phyloP scores from a whole-genome alignment of 2,113 vertebrate species.

The Ondatra zibethicus region DNA sequence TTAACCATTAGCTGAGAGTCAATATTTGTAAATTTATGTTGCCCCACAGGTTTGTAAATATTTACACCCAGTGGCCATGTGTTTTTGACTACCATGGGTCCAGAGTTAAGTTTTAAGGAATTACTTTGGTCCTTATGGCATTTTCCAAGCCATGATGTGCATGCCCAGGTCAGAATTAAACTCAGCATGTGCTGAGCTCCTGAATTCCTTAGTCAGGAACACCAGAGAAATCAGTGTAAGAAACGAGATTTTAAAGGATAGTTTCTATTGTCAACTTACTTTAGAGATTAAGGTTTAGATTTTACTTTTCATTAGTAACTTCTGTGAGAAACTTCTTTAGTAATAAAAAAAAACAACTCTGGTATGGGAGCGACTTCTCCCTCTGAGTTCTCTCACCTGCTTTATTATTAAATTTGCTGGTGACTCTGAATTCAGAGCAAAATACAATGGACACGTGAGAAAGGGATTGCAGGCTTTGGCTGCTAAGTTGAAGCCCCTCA shows the following conservation, averaged over 20 bases:
- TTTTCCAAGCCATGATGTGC: neutral
- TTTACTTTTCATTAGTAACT: constrained; percentile 16
- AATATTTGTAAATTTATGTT: constrained; percentile 42
- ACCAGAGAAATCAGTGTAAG: neutral
- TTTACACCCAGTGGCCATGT: neutral
- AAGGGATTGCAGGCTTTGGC: neutral
- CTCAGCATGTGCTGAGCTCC: neutral
- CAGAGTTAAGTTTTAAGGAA: neutral
- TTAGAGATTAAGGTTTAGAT: neutral
- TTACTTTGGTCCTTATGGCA: neutral
- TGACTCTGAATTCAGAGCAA: constrained; percentile 51
- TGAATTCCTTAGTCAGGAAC: constrained; percentile 25
- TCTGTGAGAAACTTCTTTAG: constrained; percentile 47
- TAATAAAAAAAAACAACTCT: constrained; percentile 26
- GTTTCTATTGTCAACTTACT: neutral
- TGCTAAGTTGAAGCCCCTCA: constrained; percentile 62
- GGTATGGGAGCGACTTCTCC: neutral
- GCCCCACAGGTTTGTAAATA: constrained; percentile 24
- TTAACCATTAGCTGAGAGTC: neutral
- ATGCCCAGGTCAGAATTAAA: neutral
- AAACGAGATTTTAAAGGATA: neutral
- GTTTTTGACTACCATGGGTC: neutral
- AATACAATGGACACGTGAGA: constrained; percentile 56
- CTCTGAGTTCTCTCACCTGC: neutral
- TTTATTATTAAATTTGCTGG: constrained; percentile 67